phyloP scores from a whole-genome alignment of 2,113 vertebrate species.

The Ochotona princeps region DNA sequence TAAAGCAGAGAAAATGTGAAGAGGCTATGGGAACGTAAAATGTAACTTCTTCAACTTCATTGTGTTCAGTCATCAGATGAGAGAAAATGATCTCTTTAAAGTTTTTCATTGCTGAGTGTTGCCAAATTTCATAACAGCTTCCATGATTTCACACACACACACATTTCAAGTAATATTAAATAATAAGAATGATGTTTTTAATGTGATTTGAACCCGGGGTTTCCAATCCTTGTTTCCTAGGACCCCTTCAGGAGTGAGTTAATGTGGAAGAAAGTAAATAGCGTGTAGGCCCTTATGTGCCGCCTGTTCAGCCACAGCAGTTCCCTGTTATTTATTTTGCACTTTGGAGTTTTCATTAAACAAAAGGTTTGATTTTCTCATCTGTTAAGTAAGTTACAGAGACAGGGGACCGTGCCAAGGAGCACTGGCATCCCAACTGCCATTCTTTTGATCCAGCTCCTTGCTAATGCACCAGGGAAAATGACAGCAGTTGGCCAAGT shows the following conservation, averaged over 20 bases:
- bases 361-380: slow-evolving; percentile 26
- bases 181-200: neutral
- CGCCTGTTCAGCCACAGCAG: neutral
- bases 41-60: neutral
- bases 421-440: too few relatives aligned
- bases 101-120: slow-evolving; percentile 6
- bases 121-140: slow-evolving; percentile 11
- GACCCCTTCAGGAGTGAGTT: neutral
- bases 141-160: slow-evolving; percentile 20
- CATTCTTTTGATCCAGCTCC: too few relatives aligned
- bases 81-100: neutral
- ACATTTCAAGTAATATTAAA: slow-evolving; percentile 23
- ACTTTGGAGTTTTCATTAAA: slow-evolving; percentile 14
- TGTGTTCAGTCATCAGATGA: neutral
- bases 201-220: neutral
- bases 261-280: neutral
- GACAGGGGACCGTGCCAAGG: too few relatives aligned
- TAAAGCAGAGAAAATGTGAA: slow-evolving; percentile 30
- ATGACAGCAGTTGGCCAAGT: too few relatives aligned
- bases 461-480: too few relatives aligned
- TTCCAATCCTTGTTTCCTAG: neutral
- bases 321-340: slow-evolving; percentile 21
- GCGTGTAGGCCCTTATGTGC: neutral
- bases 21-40: slow-evolving; percentile 11
- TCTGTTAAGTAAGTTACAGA: slow-evolving; percentile 18